Evolutionary conservation across 2,113 vertebrate species (phyloP).

Genomic region (Ammodytes marinus): DNA sequence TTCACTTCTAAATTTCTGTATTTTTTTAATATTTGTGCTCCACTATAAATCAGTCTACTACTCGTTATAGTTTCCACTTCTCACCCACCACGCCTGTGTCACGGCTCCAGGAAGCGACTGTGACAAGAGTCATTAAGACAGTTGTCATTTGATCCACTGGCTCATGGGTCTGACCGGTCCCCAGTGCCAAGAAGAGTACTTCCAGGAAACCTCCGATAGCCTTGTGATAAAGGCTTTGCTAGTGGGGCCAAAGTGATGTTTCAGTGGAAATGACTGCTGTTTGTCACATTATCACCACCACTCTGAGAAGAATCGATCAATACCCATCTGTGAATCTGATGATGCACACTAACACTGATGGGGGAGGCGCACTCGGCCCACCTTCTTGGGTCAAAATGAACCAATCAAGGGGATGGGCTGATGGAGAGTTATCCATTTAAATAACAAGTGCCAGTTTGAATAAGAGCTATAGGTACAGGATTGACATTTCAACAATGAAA

Average conservation of each 20-base stretch:
- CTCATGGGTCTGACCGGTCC: constrained; percentile 53
- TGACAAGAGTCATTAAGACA: constrained; percentile 57
- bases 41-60: not conserved
- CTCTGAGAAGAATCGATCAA: constrained; percentile 73
- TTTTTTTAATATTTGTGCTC: too few species aligned
- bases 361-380: constrained; percentile 2
- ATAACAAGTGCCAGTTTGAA: not conserved
- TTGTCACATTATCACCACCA: constrained; percentile 80
- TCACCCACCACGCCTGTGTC: constrained; percentile 21
- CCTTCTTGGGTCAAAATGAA: constrained; percentile 19
- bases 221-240: constrained; percentile 68
- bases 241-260: constrained; percentile 73
- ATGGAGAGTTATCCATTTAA: not conserved
- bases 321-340: constrained; percentile 67
- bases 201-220: constrained; percentile 75
- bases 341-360: constrained; percentile 37
- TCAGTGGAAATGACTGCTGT: constrained; percentile 78
- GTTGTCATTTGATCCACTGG: constrained; percentile 73
- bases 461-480: not conserved
- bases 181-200: constrained; percentile 60
- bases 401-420: not conserved
- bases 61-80: not conserved
- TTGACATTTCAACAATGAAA: not conserved
- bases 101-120: constrained; percentile 48
- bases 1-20: too few species aligned